A percentile compares a stretch with the other conserved stretches of the same genome.
Conservation (phyloP, 2,113 vertebrate genomes). For the Psilopsiagon aymara region DNA sequence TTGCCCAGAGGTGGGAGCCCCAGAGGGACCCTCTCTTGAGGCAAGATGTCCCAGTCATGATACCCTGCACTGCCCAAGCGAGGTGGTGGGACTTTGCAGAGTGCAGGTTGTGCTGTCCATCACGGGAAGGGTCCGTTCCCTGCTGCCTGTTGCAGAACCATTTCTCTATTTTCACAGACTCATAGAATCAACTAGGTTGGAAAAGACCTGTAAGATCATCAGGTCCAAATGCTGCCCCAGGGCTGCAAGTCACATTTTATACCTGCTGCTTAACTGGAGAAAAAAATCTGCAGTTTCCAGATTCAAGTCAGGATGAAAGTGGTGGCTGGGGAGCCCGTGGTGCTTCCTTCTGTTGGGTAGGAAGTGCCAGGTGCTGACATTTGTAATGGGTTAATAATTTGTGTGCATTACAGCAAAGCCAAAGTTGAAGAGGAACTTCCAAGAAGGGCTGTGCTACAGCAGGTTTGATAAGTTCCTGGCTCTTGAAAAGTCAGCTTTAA, state of each 20-base stretch:
- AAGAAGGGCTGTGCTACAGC: neutral
- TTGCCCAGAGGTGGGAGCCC: neutral
- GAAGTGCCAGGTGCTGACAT: neutral
- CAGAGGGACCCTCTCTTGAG: neutral
- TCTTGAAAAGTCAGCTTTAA: neutral
- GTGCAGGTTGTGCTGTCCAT: neutral
- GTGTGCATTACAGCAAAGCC: neutral
- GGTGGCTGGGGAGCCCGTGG: neutral
- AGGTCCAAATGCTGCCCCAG: neutral
- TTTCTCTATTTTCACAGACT: neutral
- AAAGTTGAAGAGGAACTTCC: neutral
- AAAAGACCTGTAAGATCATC: neutral
- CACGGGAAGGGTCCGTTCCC: fast-evolving
- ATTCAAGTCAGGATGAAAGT: neutral
- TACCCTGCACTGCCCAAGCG: fast-evolving
- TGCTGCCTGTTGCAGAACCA: neutral
- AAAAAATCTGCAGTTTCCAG: neutral
- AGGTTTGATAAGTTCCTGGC: neutral
- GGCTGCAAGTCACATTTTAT: neutral
- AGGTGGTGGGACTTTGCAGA: neutral
- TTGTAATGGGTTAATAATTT: neutral
- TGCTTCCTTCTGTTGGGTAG: neutral
- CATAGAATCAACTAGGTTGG: neutral
- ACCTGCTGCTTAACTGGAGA: neutral
- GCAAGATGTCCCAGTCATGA: fast-evolving